Conservation (phyloP, 2,888 invertebrate species). For the Phymatocera aterrima region DNA sequence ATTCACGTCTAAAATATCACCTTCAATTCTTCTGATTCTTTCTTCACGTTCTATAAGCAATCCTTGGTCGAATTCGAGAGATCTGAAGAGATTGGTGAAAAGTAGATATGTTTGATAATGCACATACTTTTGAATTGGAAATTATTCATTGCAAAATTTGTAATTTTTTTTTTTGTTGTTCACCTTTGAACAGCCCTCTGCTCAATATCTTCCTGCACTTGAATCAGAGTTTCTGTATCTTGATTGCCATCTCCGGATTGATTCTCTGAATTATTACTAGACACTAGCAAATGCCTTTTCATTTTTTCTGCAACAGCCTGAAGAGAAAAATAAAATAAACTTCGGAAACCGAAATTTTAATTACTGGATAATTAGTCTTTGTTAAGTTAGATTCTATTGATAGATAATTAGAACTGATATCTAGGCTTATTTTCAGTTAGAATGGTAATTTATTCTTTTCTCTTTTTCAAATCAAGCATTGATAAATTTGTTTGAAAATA, state of each 20-base stretch:
- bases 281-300: conserved; percentile 69
- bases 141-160: too few relatives aligned
- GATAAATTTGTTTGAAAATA: too few relatives aligned
- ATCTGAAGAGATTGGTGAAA: conserved; percentile 69
- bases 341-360: not conserved
- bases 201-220: conserved; percentile 65
- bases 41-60: conserved; percentile 88
- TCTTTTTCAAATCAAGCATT: too few relatives aligned
- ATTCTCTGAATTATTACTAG: conserved; percentile 59
- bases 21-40: conserved; percentile 87
- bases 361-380: not conserved
- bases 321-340: conserved; percentile 16
- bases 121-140: not conserved
- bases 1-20: conserved; percentile 88
- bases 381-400: not conserved
- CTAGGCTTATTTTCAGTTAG: too few relatives aligned
- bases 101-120: not conserved
- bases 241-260: conserved; percentile 61
- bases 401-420: too few relatives aligned
- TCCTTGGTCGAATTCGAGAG: conserved; percentile 87
- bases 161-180: too few relatives aligned
- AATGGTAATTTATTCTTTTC: too few relatives aligned
- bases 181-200: conserved; percentile 66
- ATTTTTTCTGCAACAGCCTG: conserved; percentile 69
- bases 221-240: conserved; percentile 65